These are phyloP conservation scores for Acrocyrtus sp. DNA, from an alignment of 2,888 invertebrate genomes.

Conservation along the genomic window DNA sequence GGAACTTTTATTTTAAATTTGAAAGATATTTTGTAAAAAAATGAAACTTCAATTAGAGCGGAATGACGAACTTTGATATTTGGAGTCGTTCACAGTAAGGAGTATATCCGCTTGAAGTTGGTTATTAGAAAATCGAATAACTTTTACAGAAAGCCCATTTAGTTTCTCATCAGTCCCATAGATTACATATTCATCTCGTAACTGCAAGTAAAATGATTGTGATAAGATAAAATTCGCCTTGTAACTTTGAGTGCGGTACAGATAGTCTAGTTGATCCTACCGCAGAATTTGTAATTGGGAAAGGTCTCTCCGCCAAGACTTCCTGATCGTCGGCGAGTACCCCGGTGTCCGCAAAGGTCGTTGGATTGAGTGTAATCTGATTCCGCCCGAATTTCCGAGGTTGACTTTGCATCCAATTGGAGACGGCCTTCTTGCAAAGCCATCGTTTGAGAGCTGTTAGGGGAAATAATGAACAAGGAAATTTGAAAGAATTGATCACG, in stretches of 20 bases:
- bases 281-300: constrained; percentile 14
- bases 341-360: constrained; percentile 41
- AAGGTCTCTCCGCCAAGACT: constrained; percentile 43
- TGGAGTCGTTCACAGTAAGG: constrained; percentile 31
- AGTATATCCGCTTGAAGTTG: constrained; percentile 37
- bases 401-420: constrained; percentile 57
- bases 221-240: background rate
- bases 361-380: constrained; percentile 17
- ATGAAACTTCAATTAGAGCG: background rate
- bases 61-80: constrained; percentile 16
- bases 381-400: constrained; percentile 38
- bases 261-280: constrained; percentile 19
- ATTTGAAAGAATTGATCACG: background rate
- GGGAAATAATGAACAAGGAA: background rate
- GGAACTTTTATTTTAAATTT: constrained; percentile 4
- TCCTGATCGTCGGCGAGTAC: constrained; percentile 50
- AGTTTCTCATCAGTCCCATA: constrained; percentile 72
- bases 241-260: background rate
- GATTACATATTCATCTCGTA: constrained; percentile 67
- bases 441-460: constrained; percentile 53
- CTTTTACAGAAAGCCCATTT: constrained; percentile 70
- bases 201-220: constrained; percentile 22
- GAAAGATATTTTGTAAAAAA: too few relatives aligned
- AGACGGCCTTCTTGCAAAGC: constrained; percentile 40
- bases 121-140: constrained; percentile 67